Base-by-base conservation (phyloP, 2,113 vertebrate genomes). In the Scatophagus argus region DNA sequence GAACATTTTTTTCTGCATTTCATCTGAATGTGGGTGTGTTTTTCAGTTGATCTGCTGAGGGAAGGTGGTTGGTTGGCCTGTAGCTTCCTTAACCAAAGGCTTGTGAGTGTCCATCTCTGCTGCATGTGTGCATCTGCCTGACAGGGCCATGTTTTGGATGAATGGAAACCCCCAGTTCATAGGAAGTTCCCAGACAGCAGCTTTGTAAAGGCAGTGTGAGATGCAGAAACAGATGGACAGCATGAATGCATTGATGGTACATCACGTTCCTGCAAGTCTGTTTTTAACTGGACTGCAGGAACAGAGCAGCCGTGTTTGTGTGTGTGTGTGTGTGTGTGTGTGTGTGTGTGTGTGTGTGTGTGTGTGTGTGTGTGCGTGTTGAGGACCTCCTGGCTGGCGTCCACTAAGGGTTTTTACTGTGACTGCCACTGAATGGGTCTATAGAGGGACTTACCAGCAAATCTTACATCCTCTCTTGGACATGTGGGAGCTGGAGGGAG, bases 151-250 rank as follows among this genome's bases (percentile, higher is more conserved):
- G 16, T 56, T 51, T 29, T 23, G 47, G 71, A 47, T 83, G 70
- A 55, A 74, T 79, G 71, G 83, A 63, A 65, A 56, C 16, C 58
- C 71, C 31, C 17, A 8, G 27, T 77, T 74, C 54, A 62, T 52
- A 55, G 54, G 23, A 72, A 49, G 36, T 17, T 54, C 49, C 46
- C 70, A 84, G 74, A 86, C 63, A 71, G 83, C 60, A 56, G 76
- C 60, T 84, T 66, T 70, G 79, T 84, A 58, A 79, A 86, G 63
- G 74, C 67, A 49, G 66, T 76, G 83, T 90, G 91, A 89, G 87
- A 64, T 52, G 5, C 29, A 73, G 85, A 81, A 91, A 73, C 90
- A 89, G 92, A 91, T 91, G 89, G 23, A 51, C 8, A 11, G 38
- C 55, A 17, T 64, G 66, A 79, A 82, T 82, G 79, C 12, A 29